Evolutionary conservation across 2,888 invertebrate genomes (phyloP).

Genomic region (Harpagoxenus sublaevis): DNA sequence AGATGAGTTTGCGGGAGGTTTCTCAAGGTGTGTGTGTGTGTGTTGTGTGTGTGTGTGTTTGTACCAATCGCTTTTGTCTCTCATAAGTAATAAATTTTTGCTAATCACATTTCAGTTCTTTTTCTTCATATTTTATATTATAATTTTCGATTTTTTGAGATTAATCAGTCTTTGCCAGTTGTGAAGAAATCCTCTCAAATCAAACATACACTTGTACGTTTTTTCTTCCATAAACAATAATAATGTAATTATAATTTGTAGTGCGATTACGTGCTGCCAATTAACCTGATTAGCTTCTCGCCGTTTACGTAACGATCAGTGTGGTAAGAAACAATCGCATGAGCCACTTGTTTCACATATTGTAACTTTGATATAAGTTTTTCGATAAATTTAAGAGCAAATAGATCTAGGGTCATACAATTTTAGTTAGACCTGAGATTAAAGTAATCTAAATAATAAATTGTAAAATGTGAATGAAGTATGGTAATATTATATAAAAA

Average conservation of each 20-base stretch:
- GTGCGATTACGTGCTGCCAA: background rate
- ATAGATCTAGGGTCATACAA: background rate
- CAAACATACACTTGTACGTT: background rate
- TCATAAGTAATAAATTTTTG: background rate
- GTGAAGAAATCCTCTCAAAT: background rate
- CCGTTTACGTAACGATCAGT: background rate
- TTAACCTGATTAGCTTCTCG: background rate
- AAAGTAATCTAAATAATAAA: constrained; percentile 17
- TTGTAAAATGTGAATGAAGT: background rate
- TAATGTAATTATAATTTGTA: constrained; percentile 3
- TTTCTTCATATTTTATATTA: background rate
- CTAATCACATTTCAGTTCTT: background rate
- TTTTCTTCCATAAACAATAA: background rate
- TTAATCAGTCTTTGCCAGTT: constrained; percentile 12
- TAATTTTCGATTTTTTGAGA: background rate
- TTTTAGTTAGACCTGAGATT: too few relatives aligned
- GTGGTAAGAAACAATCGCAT: background rate
- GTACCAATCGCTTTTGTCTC: background rate
- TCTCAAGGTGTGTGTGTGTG: too few relatives aligned
- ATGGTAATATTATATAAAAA: background rate
- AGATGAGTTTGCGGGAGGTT: background rate
- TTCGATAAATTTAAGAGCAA: background rate
- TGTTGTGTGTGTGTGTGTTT: too few relatives aligned
- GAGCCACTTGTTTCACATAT: background rate
- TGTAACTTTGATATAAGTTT: background rate